A percentile compares a stretch with the other conserved stretches of the same genome.
phyloP scores from a whole-genome alignment of 2,797 vertebrate genomes.

The Artibeus lituratus region DNA sequence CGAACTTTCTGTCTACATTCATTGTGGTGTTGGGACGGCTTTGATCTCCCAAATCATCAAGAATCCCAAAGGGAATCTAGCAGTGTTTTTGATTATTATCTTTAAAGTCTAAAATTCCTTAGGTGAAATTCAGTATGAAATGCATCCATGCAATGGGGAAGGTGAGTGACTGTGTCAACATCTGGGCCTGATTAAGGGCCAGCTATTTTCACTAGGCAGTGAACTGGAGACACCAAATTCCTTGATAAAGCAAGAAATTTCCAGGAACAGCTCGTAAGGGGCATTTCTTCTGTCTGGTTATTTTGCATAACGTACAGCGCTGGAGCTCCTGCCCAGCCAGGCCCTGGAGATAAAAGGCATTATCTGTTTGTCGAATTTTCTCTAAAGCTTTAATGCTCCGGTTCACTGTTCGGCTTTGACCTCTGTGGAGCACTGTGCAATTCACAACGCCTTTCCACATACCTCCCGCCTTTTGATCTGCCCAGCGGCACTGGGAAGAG shows the following conservation, averaged over 20 bases:
- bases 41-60: conserved; percentile 83
- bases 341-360: conserved; percentile 68
- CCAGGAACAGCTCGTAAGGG: conserved; percentile 83
- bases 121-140: conserved; percentile 88
- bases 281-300: conserved; percentile 82
- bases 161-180: conserved; percentile 84
- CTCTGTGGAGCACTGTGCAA: not conserved
- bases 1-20: conserved; percentile 72
- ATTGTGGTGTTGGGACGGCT: conserved; percentile 75
- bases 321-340: conserved; percentile 68
- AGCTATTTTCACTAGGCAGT: conserved; percentile 84
- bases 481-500: not conserved
- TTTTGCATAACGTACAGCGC: conserved; percentile 75
- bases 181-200: conserved; percentile 85
- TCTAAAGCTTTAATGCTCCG: conserved; percentile 52
- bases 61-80: conserved; percentile 83
- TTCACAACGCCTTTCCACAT: conserved; percentile 12
- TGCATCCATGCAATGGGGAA: conserved; percentile 82
- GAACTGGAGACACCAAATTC: conserved; percentile 86
- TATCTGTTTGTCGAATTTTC: conserved; percentile 68
- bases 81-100: conserved; percentile 87
- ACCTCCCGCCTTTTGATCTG: conserved; percentile 48
- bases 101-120: conserved; percentile 87
- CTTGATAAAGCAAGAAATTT: conserved; percentile 84
- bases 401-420: conserved; percentile 49